Evolutionary conservation across 2,797 vertebrate species (phyloP).

Genomic region (Adrianichthys oophorus): DNA sequence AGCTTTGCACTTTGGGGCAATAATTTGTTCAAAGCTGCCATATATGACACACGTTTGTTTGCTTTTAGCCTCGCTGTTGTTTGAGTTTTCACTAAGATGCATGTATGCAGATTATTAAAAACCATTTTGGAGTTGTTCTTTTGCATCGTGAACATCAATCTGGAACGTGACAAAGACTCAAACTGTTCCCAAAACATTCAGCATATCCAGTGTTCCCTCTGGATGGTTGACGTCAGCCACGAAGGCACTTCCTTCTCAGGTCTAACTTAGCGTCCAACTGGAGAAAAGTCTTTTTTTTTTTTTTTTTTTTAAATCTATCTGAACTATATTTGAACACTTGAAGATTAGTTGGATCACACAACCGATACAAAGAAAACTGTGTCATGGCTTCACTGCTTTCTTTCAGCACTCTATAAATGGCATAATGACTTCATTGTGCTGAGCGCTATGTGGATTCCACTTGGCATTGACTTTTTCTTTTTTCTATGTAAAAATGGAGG

Average conservation of each 20-base stretch:
- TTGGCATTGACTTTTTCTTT: not conserved
- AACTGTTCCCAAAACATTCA: too few relatives aligned
- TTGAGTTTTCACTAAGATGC: not conserved
- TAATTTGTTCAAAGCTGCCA: slow-evolving; percentile 11
- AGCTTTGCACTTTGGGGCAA: slow-evolving; percentile 48
- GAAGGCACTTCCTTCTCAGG: not conserved
- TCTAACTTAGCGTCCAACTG: not conserved
- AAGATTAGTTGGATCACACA: not conserved
- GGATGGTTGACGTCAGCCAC: too few relatives aligned
- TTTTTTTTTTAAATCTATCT: not conserved
- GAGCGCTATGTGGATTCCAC: not conserved
- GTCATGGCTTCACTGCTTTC: not conserved
- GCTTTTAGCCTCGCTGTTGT: slow-evolving; percentile 19
- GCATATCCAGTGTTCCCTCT: too few relatives aligned
- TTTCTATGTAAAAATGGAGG: not conserved
- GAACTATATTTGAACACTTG: not conserved
- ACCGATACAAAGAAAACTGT: not conserved
- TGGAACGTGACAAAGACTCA: too few relatives aligned
- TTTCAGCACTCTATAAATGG: not conserved
- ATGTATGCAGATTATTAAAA: not conserved
- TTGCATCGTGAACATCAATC: too few relatives aligned
- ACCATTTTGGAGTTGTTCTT: too few relatives aligned
- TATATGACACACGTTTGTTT: slow-evolving; percentile 18
- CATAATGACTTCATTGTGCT: not conserved
- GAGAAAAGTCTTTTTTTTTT: not conserved